Percentiles rank a stretch among this genome's conserved stretches.
Conservation (phyloP, 2,797 vertebrate species). For the Dallia pectoralis region DNA sequence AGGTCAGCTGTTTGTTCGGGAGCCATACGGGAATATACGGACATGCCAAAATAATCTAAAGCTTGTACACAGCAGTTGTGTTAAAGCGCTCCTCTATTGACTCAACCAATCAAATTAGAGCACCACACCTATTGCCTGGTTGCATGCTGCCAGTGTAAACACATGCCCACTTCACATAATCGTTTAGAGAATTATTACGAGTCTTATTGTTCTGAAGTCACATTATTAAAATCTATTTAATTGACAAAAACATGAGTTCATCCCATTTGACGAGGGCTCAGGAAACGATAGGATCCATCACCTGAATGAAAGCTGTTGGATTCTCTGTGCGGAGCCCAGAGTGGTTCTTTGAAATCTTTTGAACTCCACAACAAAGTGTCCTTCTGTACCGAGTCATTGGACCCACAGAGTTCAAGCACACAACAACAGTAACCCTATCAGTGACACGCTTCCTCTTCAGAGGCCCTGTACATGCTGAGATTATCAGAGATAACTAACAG, state of each 20-base stretch:
- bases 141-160: not conserved
- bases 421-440: not conserved
- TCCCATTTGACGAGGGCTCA: not conserved
- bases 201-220: not conserved
- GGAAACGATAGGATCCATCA: not conserved
- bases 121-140: not conserved
- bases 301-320: not conserved
- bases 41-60: not conserved
- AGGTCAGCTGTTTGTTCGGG: not conserved
- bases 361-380: not conserved
- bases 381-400: not conserved
- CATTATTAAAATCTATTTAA: not conserved
- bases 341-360: not conserved
- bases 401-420: not conserved
- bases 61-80: conserved; percentile 2
- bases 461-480: not conserved
- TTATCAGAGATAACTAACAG: not conserved
- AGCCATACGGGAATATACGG: not conserved
- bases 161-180: not conserved
- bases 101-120: not conserved
- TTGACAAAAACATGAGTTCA: not conserved
- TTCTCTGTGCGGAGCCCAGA: not conserved
- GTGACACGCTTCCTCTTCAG: not conserved
- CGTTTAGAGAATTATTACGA: not conserved
- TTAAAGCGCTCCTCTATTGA: not conserved